phyloP scores from a whole-genome alignment of 2,888 invertebrate genomes.

The Trachelus iudaicus region DNA sequence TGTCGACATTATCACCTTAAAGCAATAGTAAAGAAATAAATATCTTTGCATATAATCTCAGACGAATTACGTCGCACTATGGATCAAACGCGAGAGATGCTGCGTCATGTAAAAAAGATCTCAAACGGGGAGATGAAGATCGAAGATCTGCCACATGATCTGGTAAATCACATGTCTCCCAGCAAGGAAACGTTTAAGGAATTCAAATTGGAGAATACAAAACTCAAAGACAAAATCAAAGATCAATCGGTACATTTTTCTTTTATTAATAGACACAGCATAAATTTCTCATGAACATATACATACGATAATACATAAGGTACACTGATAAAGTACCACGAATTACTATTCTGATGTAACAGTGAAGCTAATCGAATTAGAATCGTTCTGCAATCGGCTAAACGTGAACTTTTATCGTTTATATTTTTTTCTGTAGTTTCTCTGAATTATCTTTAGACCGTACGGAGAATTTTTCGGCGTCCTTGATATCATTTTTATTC shows the following conservation, averaged over 20 bases:
- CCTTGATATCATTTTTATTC: not conserved
- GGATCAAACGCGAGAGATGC: slow-evolving; percentile 29
- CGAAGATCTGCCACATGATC: slow-evolving; percentile 22
- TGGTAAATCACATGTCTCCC: not conserved
- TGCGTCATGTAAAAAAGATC: slow-evolving; percentile 32
- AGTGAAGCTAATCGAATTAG: not conserved
- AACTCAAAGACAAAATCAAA: not conserved
- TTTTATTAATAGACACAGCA: slow-evolving; percentile 48
- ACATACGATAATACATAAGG: slow-evolving; percentile 29
- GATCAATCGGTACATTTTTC: slow-evolving; percentile 17
- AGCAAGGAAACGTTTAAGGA: not conserved
- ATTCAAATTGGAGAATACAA: not conserved
- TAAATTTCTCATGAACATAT: slow-evolving; percentile 43
- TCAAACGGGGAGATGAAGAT: slow-evolving; percentile 29
- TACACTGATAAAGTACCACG: not conserved
- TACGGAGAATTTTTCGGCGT: not conserved
- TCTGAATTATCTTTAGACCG: not conserved
- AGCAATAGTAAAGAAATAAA: not conserved
- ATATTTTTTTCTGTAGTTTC: not conserved
- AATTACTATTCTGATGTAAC: not conserved
- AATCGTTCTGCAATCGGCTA: not conserved
- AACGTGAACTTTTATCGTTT: not conserved
- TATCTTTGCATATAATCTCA: not conserved
- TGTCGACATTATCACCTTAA: not conserved
- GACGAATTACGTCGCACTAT: slow-evolving; percentile 33